These are phyloP conservation scores for Podocnemis expansa DNA, from an alignment of 2,113 vertebrate genomes.

Conservation along the genomic window DNA sequence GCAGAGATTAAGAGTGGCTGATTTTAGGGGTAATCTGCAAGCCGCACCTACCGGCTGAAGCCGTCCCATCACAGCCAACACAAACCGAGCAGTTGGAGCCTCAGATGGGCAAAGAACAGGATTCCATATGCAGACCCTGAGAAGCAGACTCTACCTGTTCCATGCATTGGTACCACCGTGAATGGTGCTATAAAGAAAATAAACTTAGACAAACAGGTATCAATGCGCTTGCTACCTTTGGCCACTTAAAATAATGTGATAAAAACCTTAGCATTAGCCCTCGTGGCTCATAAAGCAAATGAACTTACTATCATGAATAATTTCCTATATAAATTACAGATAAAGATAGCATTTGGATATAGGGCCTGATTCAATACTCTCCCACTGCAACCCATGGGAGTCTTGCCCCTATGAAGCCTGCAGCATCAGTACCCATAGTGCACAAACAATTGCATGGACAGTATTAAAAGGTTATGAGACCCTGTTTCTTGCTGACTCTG, in stretches of 20 bases:
- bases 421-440: neutral
- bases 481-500: neutral
- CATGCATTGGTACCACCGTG: neutral
- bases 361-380: neutral
- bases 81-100: neutral
- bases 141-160: neutral
- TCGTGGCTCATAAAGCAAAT: neutral
- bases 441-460: neutral
- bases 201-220: neutral
- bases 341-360: neutral
- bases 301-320: neutral
- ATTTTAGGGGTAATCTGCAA: neutral
- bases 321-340: slow-evolving; percentile 31
- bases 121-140: neutral
- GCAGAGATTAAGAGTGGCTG: neutral
- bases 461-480: neutral
- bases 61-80: neutral
- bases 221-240: neutral
- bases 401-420: neutral
- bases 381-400: neutral
- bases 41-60: neutral
- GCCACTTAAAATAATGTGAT: neutral
- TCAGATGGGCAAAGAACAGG: neutral
- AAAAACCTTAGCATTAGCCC: neutral
- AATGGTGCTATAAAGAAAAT: neutral